phyloP scores from a whole-genome alignment of 2,113 vertebrate genomes.

The Phodopus roborovskii region DNA sequence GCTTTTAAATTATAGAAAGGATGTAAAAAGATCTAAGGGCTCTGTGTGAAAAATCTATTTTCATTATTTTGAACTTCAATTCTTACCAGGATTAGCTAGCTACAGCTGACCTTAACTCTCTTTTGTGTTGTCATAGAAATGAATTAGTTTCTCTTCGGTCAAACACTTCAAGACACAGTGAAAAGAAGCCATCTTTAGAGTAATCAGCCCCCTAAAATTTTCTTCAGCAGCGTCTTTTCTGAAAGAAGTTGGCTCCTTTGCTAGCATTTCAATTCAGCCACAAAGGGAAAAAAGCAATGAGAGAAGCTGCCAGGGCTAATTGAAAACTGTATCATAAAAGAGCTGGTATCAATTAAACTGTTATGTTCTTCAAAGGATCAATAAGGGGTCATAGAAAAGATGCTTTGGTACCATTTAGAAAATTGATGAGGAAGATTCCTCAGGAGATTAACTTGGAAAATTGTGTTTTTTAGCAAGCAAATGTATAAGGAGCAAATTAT shows the following conservation, averaged over 20 bases:
- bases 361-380: slow-evolving; percentile 51
- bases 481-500: slow-evolving; percentile 10
- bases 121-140: slow-evolving; percentile 40
- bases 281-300: slow-evolving; percentile 1
- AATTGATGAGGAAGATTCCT: slow-evolving; percentile 60
- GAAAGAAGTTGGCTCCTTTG: not conserved
- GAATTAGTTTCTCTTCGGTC: slow-evolving; percentile 45
- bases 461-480: slow-evolving; percentile 29
- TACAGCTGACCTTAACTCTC: slow-evolving; percentile 62
- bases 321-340: slow-evolving; percentile 49
- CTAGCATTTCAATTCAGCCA: not conserved
- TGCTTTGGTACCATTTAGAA: slow-evolving; percentile 44
- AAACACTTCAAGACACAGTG: slow-evolving; percentile 25
- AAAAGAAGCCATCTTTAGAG: not conserved
- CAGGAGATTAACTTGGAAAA: slow-evolving; percentile 56
- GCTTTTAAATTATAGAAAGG: slow-evolving; percentile 47
- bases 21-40: slow-evolving; percentile 55
- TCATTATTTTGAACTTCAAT: slow-evolving; percentile 69
- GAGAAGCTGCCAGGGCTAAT: slow-evolving; percentile 43
- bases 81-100: slow-evolving; percentile 61
- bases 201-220: not conserved
- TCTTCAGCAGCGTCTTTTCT: slow-evolving; percentile 2
- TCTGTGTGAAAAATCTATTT: slow-evolving; percentile 64
- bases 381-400: slow-evolving; percentile 62
- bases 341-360: slow-evolving; percentile 62